Base-by-base conservation (phyloP, 2,113 vertebrate genomes). In the Tachuris rubrigastra region DNA sequence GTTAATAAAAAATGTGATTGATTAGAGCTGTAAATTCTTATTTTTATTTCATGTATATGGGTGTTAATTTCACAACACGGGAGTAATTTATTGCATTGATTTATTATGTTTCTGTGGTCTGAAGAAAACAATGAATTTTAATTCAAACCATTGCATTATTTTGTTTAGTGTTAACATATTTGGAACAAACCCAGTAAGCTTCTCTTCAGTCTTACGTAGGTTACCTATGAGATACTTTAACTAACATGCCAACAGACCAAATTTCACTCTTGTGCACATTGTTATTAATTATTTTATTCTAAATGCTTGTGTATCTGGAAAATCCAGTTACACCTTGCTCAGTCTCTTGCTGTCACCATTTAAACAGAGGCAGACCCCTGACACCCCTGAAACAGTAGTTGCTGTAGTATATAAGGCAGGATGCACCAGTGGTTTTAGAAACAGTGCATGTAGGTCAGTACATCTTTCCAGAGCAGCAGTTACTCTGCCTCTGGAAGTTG, bases 101-200 rank as follows among this genome's bases (percentile, higher is more conserved):
- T 97, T 97, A 98, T 97, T 94, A 68, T 85, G 93, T 95, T 97
- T 93, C 92, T 96, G 68, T 33, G 2, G 91, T 97, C 84, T 67
- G 71, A 96, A 72, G 81, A 95, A 97, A 98, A 93, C 27, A 85
- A 74, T 95, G n/a, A 93, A 96, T 97, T 98, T 97, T 97, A 98
- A 98, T 97, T 94, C 93, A 95, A 91, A 87, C 55, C 65, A 46
- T 73, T 59, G 28, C 28, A 69, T 33, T 55, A 25, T 71, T 85
- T 94, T 91, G 60, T 85, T 87, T 67, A 35, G 37, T 56, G 37
- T 93, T 87, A 90, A 71, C 27, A 21, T 86, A 33, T 22, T 58
- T 65, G 77, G 53, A 65, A 65, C 44, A 89, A 96, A 87, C n/a
- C 31, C 63, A 86, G 15, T 73, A 75, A 60, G 44, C 63, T 81